These are phyloP conservation scores for Urosaurus nigricauda DNA, from an alignment of 2,797 vertebrate genomes.

Conservation along the genomic window DNA sequence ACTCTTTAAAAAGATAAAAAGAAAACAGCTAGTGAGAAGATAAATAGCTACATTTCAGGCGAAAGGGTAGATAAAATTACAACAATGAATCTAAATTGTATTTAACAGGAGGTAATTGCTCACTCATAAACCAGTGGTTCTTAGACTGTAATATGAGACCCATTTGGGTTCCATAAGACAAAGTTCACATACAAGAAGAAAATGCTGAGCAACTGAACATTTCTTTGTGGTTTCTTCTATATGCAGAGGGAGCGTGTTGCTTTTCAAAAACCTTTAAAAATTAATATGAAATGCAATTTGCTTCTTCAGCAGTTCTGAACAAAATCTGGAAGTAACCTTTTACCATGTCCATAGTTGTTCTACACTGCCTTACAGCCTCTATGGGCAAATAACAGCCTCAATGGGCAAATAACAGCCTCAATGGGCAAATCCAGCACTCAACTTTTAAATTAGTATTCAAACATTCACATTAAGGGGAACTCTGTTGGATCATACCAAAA, in stretches of 20 bases:
- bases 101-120: background rate
- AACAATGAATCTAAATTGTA: background rate
- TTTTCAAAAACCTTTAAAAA: background rate
- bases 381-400: too few species aligned
- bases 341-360: background rate
- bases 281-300: background rate
- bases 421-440: background rate
- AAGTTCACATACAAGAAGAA: background rate
- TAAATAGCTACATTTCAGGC: background rate
- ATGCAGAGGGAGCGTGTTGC: background rate
- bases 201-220: background rate
- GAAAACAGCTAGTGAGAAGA: background rate
- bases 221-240: background rate
- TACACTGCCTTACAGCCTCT: background rate
- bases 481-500: background rate
- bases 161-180: background rate
- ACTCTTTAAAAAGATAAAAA: constrained; percentile 77
- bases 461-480: background rate
- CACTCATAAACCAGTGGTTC: background rate
- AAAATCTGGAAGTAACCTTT: background rate
- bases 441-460: background rate
- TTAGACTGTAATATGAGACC: background rate
- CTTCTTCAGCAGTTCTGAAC: background rate
- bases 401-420: too few species aligned
- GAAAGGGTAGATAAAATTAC: fast-evolving